These are phyloP conservation scores for Mirounga angustirostris DNA, from an alignment of 2,113 vertebrate genomes.

Conservation along the genomic window DNA sequence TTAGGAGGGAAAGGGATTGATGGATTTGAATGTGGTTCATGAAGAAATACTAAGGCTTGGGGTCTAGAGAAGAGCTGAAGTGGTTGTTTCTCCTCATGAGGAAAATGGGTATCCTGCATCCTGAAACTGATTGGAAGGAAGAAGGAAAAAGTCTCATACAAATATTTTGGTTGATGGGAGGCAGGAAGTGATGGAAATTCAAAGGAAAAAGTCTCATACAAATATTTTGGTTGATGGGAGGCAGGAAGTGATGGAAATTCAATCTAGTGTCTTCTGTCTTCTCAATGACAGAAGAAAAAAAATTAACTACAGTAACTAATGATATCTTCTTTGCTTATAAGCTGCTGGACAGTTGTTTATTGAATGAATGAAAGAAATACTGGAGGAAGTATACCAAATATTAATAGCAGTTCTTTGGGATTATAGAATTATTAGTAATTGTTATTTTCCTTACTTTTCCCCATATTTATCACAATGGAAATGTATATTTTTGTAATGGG, in stretches of 20 bases:
- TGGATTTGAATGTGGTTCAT: not conserved
- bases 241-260: not conserved
- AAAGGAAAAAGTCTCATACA: not conserved
- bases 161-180: not conserved
- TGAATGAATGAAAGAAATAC: not conserved
- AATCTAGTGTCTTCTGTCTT: not conserved
- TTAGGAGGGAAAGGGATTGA: not conserved
- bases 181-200: not conserved
- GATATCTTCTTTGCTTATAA: not conserved
- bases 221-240: not conserved
- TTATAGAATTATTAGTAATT: not conserved
- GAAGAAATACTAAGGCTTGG: not conserved
- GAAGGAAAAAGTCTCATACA: not conserved
- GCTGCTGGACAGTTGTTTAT: not conserved
- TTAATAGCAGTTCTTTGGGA: not conserved
- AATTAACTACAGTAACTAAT: not conserved
- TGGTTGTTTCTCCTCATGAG: not conserved
- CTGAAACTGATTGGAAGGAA: not conserved
- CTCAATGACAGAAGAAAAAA: not conserved
- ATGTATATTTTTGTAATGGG: not conserved
- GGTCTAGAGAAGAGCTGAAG: not conserved
- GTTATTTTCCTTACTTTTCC: not conserved
- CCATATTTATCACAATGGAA: not conserved
- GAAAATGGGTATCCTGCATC: not conserved
- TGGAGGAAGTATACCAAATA: not conserved